These are phyloP conservation scores for Caenorhabditis macrosperma DNA, from an alignment of 2,888 invertebrate genomes.

Conservation along the genomic window DNA sequence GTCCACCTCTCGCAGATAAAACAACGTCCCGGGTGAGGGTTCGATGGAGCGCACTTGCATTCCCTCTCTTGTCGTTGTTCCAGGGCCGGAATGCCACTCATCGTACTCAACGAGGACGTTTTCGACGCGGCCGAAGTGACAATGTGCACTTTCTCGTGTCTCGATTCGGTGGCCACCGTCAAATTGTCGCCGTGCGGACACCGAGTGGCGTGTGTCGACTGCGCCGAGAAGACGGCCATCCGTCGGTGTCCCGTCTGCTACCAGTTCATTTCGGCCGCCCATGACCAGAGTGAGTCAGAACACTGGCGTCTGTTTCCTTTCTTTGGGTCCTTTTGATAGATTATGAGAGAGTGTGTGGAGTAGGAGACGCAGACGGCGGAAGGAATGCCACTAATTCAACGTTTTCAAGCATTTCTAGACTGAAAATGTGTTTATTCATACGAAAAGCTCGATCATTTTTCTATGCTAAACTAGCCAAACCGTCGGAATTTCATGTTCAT, in stretches of 20 bases:
- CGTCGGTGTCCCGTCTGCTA: constrained; percentile 65
- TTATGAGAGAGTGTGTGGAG: too few relatives aligned
- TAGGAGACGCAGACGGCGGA: too few relatives aligned
- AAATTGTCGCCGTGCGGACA: constrained; percentile 70
- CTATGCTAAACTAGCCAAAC: too few relatives aligned
- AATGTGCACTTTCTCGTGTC: constrained; percentile 72
- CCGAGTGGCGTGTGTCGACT: constrained; percentile 68
- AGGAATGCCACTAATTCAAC: too few relatives aligned
- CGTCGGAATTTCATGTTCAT: too few relatives aligned
- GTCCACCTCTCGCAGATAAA: constrained; percentile 45
- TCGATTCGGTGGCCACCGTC: constrained; percentile 66
- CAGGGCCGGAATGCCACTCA: constrained; percentile 61
- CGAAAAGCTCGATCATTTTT: too few relatives aligned
- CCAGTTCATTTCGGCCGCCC: constrained; percentile 53
- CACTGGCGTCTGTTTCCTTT: too few relatives aligned
- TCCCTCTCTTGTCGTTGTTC: constrained; percentile 4
- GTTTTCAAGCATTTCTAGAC: too few relatives aligned
- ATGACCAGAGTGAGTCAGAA: constrained; percentile 45
- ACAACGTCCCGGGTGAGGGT: constrained; percentile 9
- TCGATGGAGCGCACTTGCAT: not conserved
- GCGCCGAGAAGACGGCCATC: constrained; percentile 58
- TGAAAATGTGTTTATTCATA: too few relatives aligned
- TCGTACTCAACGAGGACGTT: constrained; percentile 26
- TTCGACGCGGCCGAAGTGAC: constrained; percentile 64
- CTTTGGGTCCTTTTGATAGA: too few relatives aligned